Percentiles rank a stretch among this genome's conserved stretches.
Conservation (phyloP, 2,888 invertebrate genomes). For the Trilocha varians region DNA sequence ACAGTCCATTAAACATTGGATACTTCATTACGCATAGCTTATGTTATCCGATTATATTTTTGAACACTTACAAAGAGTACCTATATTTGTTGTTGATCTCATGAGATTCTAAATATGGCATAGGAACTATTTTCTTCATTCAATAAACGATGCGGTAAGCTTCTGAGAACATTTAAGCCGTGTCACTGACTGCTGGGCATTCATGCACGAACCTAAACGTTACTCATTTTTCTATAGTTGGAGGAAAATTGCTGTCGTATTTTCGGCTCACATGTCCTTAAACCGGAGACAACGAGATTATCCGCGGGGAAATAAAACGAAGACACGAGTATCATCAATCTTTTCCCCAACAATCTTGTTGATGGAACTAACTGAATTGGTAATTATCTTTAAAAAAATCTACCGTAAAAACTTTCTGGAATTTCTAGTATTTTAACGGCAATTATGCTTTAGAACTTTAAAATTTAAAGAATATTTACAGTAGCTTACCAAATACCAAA, state of each 20-base stretch:
- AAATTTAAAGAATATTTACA: too few relatives aligned
- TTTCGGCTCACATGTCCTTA: constrained; percentile 68
- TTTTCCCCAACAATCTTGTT: constrained; percentile 36
- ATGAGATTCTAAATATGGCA: neutral
- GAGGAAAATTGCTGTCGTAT: constrained; percentile 68
- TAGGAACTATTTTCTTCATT: neutral
- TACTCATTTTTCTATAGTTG: constrained; percentile 68
- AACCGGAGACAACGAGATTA: constrained; percentile 69
- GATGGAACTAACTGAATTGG: constrained; percentile 29
- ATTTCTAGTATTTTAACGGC: too few relatives aligned
- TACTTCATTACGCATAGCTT: too few relatives aligned
- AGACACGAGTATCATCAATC: constrained; percentile 65
- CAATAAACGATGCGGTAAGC: constrained; percentile 5
- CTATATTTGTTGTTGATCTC: too few relatives aligned
- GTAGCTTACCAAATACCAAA: too few relatives aligned
- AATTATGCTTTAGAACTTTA: too few relatives aligned
- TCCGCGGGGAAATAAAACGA: constrained; percentile 65
- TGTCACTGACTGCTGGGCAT: constrained; percentile 22
- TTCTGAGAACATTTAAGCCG: neutral
- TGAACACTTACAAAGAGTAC: too few relatives aligned
- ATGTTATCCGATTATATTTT: too few relatives aligned
- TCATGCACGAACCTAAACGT: constrained; percentile 59
- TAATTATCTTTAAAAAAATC: constrained; percentile 19
- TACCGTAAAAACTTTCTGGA: too few relatives aligned
- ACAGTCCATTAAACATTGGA: neutral